Base-by-base conservation (phyloP, 2,888 invertebrate genomes). In the Scaptomyza reducta region DNA sequence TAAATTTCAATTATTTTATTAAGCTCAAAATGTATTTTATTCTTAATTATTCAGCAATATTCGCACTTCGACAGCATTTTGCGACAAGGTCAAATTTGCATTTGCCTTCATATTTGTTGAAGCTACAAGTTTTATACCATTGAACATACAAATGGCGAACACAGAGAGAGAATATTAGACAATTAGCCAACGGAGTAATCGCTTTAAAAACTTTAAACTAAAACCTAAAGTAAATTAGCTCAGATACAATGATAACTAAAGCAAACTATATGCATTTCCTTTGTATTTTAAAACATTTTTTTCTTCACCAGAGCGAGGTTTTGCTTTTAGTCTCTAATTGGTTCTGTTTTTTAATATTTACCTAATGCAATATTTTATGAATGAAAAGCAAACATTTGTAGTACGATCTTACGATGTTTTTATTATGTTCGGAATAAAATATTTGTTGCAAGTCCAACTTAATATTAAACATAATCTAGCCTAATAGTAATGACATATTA, bases 141-240 rank as follows among this genome's bases (percentile, higher is more conserved):
- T 50, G 18, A 16, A 41, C 63, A 27, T 38, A 16, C 16, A 46
- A 29, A 46, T 16, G 16, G 42, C 11, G 22, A 6, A 22, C 2
- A 7, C 2, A 13, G 42, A 31, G 10, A 1, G 31, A 31, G 31
- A 31, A 7, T 5, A 7, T 6, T 1, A 10, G 31, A 31, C 10
- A 2, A 3, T 10, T 16, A 18, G 16, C 13, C 41, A 56, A 41
- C 6, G 29, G 40, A 40, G 27, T 64, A 47, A 69, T 42, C 27
- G 22, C 18, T 38, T 35, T 27, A 16, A 31, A 5, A 46, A 38
- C 51, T 56, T 7, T 6, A 40, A 72, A 16, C 35, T 50, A 49
- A 2, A 38, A 70, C 49, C 47, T 35, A 51, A 54, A 60, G 42
- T 38, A 33, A 63, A 74, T 63, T 51, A 46, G 41, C 29, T n/a